Conservation (phyloP, 2,888 invertebrate genomes). For the Euzetes globulus region DNA sequence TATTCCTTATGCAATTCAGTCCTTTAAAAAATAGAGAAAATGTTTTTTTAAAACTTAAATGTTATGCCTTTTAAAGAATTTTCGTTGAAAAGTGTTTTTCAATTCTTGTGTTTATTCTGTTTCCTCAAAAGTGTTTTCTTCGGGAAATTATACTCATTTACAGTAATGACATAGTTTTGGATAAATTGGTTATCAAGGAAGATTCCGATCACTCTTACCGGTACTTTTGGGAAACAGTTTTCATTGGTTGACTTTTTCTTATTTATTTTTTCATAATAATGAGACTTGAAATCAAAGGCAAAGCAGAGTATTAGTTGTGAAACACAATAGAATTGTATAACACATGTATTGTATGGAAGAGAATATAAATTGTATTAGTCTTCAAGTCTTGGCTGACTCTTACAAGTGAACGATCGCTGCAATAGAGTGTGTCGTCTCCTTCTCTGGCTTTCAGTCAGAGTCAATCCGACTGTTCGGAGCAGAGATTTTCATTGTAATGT, state of each 20-base stretch:
- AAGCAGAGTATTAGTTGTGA: not conserved
- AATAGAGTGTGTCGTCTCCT: not conserved
- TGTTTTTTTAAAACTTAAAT: too few species aligned
- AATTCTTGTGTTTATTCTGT: too few species aligned
- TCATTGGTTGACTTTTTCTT: not conserved
- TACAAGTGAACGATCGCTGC: constrained; percentile 7
- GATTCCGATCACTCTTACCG: too few species aligned
- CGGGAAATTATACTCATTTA: not conserved
- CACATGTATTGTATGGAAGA: constrained; percentile 1
- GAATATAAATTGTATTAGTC: not conserved
- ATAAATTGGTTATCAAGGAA: too few species aligned
- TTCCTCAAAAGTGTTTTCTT: not conserved
- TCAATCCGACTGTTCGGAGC: not conserved
- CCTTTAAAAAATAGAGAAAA: too few species aligned
- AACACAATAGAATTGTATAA: not conserved
- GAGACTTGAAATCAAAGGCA: not conserved
- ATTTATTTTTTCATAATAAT: not conserved
- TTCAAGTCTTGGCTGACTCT: not conserved
- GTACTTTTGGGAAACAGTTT: too few species aligned
- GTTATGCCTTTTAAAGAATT: too few species aligned
- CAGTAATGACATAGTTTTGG: not conserved
- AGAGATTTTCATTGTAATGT: not conserved
- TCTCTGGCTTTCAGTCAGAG: not conserved
- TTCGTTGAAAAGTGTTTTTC: too few species aligned
- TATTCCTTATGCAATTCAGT: too few species aligned